Percentiles rank a stretch among this genome's conserved stretches.
These are phyloP conservation scores for Panurus biarmicus DNA, from an alignment of 2,113 vertebrate species.

Conservation along the genomic window DNA sequence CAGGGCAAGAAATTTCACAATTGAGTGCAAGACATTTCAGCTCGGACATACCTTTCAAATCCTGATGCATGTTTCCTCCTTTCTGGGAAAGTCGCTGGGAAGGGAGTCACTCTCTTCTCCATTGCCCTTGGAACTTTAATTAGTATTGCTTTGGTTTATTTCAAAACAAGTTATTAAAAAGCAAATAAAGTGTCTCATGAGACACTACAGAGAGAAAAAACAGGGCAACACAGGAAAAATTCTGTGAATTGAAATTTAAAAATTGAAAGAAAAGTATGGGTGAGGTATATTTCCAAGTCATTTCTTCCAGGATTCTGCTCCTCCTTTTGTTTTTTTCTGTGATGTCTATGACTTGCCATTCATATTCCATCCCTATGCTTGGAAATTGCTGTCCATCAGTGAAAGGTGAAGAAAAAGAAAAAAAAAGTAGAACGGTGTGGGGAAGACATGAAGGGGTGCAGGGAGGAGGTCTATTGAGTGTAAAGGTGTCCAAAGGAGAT, in stretches of 20 bases:
- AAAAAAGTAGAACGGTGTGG: neutral
- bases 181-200: constrained; percentile 69
- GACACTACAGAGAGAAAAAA: constrained; percentile 68
- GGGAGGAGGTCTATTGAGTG: constrained; percentile 7
- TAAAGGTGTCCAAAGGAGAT: constrained; percentile 43
- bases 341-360: constrained; percentile 35
- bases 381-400: constrained; percentile 57
- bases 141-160: constrained; percentile 79
- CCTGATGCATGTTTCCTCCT: constrained; percentile 42
- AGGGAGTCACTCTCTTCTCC: constrained; percentile 65
- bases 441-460: constrained; percentile 20
- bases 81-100: constrained; percentile 60
- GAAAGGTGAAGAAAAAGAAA: constrained; percentile 35
- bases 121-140: constrained; percentile 69
- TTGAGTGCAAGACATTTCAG: constrained; percentile 41
- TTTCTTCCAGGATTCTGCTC: constrained; percentile 53
- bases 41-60: constrained; percentile 71
- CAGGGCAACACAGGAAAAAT: constrained; percentile 56
- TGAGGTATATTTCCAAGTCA: constrained; percentile 39
- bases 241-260: constrained; percentile 48
- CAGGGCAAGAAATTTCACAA: constrained; percentile 25
- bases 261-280: constrained; percentile 26
- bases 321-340: constrained; percentile 33
- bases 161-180: constrained; percentile 75
- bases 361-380: constrained; percentile 55